Evolutionary conservation across 2,888 invertebrate species (phyloP), one percentile per base, ranked within the genome.

Genomic region (Chirona hameri): DNA sequence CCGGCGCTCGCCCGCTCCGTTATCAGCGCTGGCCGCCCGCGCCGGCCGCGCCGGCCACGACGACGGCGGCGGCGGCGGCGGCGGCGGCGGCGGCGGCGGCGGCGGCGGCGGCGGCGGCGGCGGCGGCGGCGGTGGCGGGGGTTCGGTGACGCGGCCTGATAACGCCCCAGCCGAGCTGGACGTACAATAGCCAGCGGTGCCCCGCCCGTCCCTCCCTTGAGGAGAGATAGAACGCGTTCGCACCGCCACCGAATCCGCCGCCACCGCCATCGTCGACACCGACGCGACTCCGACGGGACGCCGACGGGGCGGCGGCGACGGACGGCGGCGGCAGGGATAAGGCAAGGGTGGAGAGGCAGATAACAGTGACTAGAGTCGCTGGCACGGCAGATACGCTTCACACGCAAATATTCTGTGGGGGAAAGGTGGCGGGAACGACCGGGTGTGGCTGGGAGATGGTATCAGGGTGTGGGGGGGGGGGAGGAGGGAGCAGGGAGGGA

Each of bases 381-480:
- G 72, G 39, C 76, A 24, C 46, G 18, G 39, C 31, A 39, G 76
- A 76, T 76, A 76, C 76, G 76, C 24, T 76, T 76, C 76, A 76
- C 76, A 76, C 76, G 76, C 76, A 76, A 76, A 76, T 76, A 24
- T 15, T 1, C 39, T 39, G 46, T 31, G 69, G 12, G 72, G 69
- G 31, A 72, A 72, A 72, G 31, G 29, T 27, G 72, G 29, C 29
- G 29, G 5, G 10, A 5, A 14, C 72, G 31, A 0, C 72, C 21
- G 60, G 29, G 18, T 18, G 29, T 65, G 31, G 31, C 31, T 27
- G 31, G 29, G 31, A 10, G 27, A 27, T 65, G n/a, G 27, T 10
- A 27, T n/a, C 27, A 10, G 9, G n/a, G 9, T 4, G n/a, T n/a
- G 27, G n/a, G 3, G 65, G 27, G 52, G 52, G 5, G 12, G 52